phyloP scores from a whole-genome alignment of 2,797 vertebrate species.

The Denticeps clupeoides region DNA sequence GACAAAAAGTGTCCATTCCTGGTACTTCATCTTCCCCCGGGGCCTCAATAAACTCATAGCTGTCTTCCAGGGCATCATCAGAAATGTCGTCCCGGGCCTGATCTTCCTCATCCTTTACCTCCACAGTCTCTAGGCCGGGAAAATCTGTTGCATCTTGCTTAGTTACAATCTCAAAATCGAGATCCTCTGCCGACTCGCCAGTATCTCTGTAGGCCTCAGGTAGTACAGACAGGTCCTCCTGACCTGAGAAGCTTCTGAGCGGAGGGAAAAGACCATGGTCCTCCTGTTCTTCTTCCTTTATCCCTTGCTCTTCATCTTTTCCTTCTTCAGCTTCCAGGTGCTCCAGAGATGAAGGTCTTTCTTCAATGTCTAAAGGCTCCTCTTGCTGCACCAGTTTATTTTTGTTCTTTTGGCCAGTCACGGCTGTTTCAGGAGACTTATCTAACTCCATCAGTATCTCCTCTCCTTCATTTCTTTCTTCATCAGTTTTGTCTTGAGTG shows the following conservation, averaged over 20 bases:
- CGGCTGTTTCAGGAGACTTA: background rate
- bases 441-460: no score
- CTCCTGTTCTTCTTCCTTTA: conserved; percentile 10
- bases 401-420: background rate
- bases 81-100: conserved; percentile 36
- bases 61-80: conserved; percentile 57
- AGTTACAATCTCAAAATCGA: conserved; percentile 67
- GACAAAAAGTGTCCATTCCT: conserved; percentile 76
- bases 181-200: conserved; percentile 57
- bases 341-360: conserved; percentile 7
- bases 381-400: conserved; percentile 1
- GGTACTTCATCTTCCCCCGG: conserved; percentile 62
- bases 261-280: conserved; percentile 24
- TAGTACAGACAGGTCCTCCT: conserved; percentile 48
- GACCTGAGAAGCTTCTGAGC: conserved; percentile 46
- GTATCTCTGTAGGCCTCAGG: conserved; percentile 21
- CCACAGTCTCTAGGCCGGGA: conserved; percentile 31
- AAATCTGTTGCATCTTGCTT: conserved; percentile 59
- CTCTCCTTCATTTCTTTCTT: no score
- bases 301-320: conserved; percentile 15
- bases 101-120: conserved; percentile 40
- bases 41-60: conserved; percentile 67
- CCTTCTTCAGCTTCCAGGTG: conserved; percentile 4
- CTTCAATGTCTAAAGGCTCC: conserved; percentile 5
- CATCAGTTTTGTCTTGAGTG: no score